Evolutionary conservation across 2,888 invertebrate genomes (phyloP).

Genomic region (Drosophila merina): DNA sequence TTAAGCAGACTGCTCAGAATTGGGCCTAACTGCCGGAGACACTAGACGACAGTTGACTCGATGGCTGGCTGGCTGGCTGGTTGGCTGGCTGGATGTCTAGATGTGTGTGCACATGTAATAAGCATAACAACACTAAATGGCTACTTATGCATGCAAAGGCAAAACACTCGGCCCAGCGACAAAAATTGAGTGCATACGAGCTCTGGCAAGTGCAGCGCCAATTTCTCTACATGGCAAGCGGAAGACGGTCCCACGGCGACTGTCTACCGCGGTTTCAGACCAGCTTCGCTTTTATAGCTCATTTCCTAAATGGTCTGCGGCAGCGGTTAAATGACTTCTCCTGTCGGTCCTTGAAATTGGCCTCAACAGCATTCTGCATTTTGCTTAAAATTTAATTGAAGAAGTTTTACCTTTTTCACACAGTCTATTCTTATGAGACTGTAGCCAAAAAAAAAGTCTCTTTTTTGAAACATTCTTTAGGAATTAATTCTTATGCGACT

Average conservation of each 20-base stretch:
- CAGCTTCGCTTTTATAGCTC: constrained; percentile 72
- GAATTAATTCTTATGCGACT: neutral
- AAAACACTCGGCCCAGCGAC: constrained; percentile 48
- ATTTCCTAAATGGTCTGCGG: constrained; percentile 78
- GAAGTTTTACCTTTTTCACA: neutral
- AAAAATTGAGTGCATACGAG: constrained; percentile 77
- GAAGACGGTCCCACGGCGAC: constrained; percentile 41
- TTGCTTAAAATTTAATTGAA: neutral
- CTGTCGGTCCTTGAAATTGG: constrained; percentile 25
- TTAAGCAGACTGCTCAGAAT: constrained; percentile 70
- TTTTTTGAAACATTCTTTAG: neutral
- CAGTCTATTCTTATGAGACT: neutral
- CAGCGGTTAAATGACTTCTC: constrained; percentile 42
- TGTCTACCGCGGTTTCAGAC: constrained; percentile 29
- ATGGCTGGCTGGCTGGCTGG: constrained; percentile 17
- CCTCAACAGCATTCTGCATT: constrained; percentile 38
- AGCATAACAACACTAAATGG: constrained; percentile 78
- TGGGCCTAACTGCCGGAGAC: constrained; percentile 63
- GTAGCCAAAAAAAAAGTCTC: too few species aligned
- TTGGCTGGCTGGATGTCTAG: constrained; percentile 14
- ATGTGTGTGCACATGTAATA: constrained; percentile 60
- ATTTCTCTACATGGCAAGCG: constrained; percentile 51
- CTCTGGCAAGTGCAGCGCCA: constrained; percentile 67
- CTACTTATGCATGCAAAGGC: constrained; percentile 75
- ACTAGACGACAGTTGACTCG: constrained; percentile 61